phyloP scores from a whole-genome alignment of 1,140 invertebrate genomes.

The Helicoverpa armigera region DNA sequence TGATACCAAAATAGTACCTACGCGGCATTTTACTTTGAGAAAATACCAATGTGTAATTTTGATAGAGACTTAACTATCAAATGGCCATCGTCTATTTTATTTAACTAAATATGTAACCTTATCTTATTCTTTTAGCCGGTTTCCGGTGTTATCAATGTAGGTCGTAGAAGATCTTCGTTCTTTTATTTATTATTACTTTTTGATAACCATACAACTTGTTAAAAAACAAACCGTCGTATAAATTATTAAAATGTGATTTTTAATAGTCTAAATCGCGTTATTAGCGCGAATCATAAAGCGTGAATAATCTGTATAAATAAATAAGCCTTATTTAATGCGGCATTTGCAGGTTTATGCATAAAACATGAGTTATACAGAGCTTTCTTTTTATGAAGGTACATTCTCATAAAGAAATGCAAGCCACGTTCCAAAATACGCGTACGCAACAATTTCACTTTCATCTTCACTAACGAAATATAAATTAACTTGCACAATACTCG shows the following conservation, averaged over 20 bases:
- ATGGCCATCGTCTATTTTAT: background rate
- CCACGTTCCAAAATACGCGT: conserved; percentile 51
- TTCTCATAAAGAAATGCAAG: conserved; percentile 51
- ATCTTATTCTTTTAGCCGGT: conserved; percentile 16
- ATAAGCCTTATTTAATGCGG: background rate
- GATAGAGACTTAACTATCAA: background rate
- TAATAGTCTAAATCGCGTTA: no score
- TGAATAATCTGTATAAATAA: background rate
- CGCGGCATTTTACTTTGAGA: background rate
- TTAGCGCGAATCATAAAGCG: background rate
- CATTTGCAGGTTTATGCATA: conserved; percentile 32
- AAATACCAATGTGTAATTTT: conserved; percentile 1
- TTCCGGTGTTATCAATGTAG: conserved; percentile 40
- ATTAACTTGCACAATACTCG: conserved; percentile 45
- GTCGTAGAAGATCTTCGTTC: conserved; percentile 22
- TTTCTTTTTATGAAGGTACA: conserved; percentile 58
- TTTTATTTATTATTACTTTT: conserved; percentile 18
- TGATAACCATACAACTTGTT: background rate
- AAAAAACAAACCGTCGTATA: background rate
- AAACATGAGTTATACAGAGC: conserved; percentile 43
- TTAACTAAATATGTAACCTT: conserved; percentile 21
- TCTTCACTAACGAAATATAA: conserved; percentile 61
- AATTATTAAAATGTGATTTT: no score
- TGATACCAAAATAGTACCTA: conserved; percentile 49
- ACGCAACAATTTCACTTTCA: conserved; percentile 62